Conservation (phyloP, 2,888 invertebrate genomes). For the Drosophila eohydei region DNA sequence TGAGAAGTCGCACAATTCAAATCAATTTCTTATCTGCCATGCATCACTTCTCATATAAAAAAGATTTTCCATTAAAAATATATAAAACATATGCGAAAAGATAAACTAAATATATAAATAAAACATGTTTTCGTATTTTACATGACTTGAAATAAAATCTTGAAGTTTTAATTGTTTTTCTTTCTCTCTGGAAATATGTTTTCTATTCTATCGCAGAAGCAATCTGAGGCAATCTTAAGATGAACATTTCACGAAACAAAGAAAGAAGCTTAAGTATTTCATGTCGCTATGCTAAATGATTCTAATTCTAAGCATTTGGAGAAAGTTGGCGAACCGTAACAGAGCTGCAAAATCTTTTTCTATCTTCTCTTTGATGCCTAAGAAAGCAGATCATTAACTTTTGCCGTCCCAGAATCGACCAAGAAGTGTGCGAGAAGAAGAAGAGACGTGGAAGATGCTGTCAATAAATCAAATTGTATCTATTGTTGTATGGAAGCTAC, state of each 20-base stretch:
- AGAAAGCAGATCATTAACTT: conserved; percentile 57
- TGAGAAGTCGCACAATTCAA: no score
- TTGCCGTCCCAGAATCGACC: conserved; percentile 22
- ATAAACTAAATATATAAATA: not conserved
- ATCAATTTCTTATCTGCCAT: no score
- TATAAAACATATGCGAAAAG: not conserved
- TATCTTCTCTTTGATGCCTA: conserved; percentile 28
- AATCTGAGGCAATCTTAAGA: not conserved
- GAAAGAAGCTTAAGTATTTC: conserved; percentile 9
- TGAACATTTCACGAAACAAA: not conserved
- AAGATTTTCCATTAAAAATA: not conserved
- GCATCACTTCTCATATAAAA: not conserved
- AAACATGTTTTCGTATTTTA: not conserved
- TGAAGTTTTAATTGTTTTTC: not conserved
- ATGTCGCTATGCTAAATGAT: conserved; percentile 29
- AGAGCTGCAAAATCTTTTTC: conserved; percentile 32
- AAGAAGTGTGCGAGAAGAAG: conserved; percentile 17
- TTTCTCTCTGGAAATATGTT: not conserved
- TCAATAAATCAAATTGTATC: conserved; percentile 68
- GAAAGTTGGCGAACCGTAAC: conserved; percentile 49
- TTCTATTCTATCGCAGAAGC: not conserved
- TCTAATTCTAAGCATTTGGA: conserved; percentile 40
- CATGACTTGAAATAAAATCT: not conserved
- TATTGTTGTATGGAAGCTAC: conserved; percentile 51
- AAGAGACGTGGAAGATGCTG: conserved; percentile 29